phyloP scores from a whole-genome alignment of 1,140 invertebrate genomes.

The Calephelis nemesis region DNA sequence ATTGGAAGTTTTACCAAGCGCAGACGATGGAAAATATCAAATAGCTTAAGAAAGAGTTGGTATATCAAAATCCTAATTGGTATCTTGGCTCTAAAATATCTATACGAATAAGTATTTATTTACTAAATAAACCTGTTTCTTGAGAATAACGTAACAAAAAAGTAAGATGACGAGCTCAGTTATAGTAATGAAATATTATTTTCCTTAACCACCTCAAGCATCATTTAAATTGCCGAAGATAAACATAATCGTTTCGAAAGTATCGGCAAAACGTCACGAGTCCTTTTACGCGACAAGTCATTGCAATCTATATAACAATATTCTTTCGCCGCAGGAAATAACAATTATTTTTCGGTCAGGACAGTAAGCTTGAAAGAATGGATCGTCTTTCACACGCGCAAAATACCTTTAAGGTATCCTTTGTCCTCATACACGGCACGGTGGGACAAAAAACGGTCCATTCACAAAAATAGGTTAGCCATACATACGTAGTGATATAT shows the following conservation, averaged over 20 bases:
- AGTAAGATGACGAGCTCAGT: slow-evolving; percentile 8
- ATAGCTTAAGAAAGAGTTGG: too few species aligned
- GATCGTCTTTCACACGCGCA: slow-evolving; percentile 69
- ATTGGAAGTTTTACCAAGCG: too few species aligned
- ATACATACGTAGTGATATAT: slow-evolving; percentile 38
- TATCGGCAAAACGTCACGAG: slow-evolving; percentile 40
- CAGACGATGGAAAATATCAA: too few species aligned
- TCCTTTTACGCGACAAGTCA: slow-evolving; percentile 40
- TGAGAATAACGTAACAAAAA: background rate
- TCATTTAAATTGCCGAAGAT: slow-evolving; percentile 35
- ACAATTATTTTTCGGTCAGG: slow-evolving; percentile 71
- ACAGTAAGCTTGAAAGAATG: slow-evolving; percentile 59
- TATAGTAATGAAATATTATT: slow-evolving; percentile 18
- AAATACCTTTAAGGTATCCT: slow-evolving; percentile 67
- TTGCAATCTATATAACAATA: slow-evolving; percentile 49
- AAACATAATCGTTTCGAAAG: slow-evolving; percentile 42
- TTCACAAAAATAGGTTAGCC: slow-evolving; percentile 76
- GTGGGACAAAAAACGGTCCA: slow-evolving; percentile 65
- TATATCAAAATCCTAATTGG: too few species aligned
- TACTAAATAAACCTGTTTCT: too few species aligned
- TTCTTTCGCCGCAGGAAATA: slow-evolving; percentile 67
- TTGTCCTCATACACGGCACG: slow-evolving; percentile 56
- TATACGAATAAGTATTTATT: too few species aligned
- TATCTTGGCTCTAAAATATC: too few species aligned
- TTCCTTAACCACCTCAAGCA: slow-evolving; percentile 30